phyloP scores from a whole-genome alignment of 2,797 vertebrate genomes.

The Mormyrus proboscirostris region DNA sequence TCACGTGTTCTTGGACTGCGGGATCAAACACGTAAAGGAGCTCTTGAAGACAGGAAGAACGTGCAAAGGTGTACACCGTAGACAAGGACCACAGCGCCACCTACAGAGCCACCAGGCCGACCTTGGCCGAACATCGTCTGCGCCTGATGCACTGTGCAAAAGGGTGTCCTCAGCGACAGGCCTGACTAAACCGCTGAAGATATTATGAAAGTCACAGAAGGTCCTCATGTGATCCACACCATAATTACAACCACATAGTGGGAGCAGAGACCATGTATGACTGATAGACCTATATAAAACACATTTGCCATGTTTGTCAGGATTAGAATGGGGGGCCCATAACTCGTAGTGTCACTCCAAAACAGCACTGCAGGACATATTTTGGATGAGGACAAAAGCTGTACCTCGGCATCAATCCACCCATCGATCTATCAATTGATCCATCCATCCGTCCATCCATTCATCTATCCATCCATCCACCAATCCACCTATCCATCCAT shows the following conservation, averaged over 20 bases:
- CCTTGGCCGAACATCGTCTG: not conserved
- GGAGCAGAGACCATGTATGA: not conserved
- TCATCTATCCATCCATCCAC: no score
- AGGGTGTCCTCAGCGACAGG: not conserved
- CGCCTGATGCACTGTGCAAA: not conserved
- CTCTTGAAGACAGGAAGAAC: not conserved
- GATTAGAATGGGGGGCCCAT: not conserved
- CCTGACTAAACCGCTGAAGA: not conserved
- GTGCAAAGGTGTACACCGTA: not conserved
- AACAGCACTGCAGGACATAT: not conserved
- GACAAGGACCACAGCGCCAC: not conserved
- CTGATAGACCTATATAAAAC: not conserved
- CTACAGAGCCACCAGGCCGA: not conserved
- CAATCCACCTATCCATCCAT: no score
- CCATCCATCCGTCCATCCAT: no score
- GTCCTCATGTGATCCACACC: not conserved
- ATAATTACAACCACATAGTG: not conserved
- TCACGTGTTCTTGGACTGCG: not conserved
- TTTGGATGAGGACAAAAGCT: not conserved
- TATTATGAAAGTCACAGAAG: not conserved
- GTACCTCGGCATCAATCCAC: not conserved
- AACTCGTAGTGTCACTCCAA: not conserved
- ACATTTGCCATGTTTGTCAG: not conserved
- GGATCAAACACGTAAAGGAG: not conserved
- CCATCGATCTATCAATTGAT: no score